Conservation (phyloP, 2,888 invertebrate genomes). For the Drosophila anomalata region DNA sequence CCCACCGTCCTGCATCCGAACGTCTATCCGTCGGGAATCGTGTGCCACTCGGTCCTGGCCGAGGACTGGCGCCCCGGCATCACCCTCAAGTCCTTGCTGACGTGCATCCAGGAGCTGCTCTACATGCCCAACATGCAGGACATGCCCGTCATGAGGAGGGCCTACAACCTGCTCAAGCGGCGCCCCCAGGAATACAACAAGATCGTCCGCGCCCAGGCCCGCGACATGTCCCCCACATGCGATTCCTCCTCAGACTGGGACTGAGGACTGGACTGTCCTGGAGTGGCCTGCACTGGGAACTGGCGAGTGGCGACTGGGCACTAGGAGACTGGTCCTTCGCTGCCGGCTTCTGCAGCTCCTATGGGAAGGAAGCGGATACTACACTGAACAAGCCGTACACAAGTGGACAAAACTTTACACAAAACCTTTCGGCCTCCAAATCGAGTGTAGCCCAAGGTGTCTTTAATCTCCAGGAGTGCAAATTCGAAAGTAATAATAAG, state of each 20-base stretch:
- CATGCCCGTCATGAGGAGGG: not conserved
- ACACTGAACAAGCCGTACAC: too few relatives aligned
- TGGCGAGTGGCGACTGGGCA: too few relatives aligned
- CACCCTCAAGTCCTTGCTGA: not conserved
- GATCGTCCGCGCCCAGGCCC: conserved; percentile 1
- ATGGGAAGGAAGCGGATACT: too few relatives aligned
- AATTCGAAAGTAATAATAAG: too few relatives aligned
- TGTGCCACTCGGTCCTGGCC: not conserved
- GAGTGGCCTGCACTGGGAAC: too few relatives aligned
- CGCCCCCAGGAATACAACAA: not conserved
- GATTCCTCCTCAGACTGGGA: not conserved
- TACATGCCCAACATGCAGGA: not conserved
- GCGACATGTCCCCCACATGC: not conserved
- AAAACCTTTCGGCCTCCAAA: too few relatives aligned
- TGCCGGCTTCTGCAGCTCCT: not conserved
- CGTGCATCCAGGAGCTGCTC: conserved; percentile 1
- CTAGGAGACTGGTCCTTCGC: not conserved
- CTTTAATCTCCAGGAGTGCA: too few relatives aligned
- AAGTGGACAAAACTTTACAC: too few relatives aligned
- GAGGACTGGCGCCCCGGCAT: not conserved
- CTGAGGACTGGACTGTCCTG: too few relatives aligned
- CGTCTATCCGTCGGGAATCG: not conserved
- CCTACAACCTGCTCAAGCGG: not conserved
- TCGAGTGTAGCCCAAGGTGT: too few relatives aligned
- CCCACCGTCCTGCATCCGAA: not conserved